These are phyloP conservation scores for Siniperca chuatsi DNA, from an alignment of 2,113 vertebrate species.

Conservation along the genomic window DNA sequence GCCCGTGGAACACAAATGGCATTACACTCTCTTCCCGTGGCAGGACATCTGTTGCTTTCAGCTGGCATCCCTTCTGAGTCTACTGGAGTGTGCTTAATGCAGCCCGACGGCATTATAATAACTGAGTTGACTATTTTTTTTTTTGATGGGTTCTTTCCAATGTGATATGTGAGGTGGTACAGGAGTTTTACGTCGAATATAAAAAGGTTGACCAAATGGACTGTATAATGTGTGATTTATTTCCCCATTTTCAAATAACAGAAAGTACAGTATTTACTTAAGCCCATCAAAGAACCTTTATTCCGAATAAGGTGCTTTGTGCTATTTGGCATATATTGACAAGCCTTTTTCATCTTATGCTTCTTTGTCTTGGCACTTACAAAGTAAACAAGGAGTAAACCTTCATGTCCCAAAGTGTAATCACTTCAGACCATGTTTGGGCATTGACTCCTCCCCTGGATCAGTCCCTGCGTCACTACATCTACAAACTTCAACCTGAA, in stretches of 20 bases:
- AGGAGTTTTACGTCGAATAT: not conserved
- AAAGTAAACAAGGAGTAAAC: not conserved
- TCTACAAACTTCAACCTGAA: not conserved
- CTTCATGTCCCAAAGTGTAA: not conserved
- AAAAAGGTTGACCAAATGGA: not conserved
- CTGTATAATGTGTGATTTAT: not conserved
- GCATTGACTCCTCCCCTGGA: too few species aligned
- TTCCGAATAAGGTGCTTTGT: not conserved
- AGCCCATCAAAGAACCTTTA: not conserved
- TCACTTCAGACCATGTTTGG: not conserved
- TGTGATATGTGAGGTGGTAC: constrained; percentile 7
- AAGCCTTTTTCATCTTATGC: not conserved
- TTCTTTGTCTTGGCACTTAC: not conserved
- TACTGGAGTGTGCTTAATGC: constrained; percentile 40
- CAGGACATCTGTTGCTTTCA: constrained; percentile 75
- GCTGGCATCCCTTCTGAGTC: constrained; percentile 48
- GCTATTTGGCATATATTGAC: not conserved
- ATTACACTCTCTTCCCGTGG: constrained; percentile 56
- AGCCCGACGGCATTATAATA: constrained; percentile 34
- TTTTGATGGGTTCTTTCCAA: not conserved
- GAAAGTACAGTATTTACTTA: not conserved
- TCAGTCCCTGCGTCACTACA: too few species aligned
- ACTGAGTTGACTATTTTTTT: constrained; percentile 14
- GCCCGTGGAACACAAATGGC: constrained; percentile 63
- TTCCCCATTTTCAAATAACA: not conserved